Evolutionary conservation across 1,140 invertebrate species (phyloP).

Genomic region (Asobara japonica): DNA sequence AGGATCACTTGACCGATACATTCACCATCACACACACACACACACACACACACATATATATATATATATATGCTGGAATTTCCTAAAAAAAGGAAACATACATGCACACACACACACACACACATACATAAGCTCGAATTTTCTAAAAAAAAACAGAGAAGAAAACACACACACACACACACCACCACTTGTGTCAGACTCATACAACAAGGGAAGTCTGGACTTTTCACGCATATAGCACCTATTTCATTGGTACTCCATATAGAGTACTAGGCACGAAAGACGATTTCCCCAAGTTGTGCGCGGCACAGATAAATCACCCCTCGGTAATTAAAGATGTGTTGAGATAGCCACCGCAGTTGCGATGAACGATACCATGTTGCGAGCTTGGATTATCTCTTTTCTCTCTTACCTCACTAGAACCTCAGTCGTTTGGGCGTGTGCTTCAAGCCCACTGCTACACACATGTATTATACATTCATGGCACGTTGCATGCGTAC

Average conservation of each 20-base stretch:
- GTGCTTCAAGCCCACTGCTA: neutral
- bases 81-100: no score
- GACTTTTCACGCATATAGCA: no score
- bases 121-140: no score
- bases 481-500: conserved; percentile 30
- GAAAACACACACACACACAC: no score
- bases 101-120: no score
- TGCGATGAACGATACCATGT: conserved; percentile 34
- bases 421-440: neutral
- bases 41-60: no score
- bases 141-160: no score
- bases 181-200: no score
- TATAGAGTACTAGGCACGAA: conserved; percentile 34
- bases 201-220: no score
- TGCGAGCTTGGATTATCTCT: conserved; percentile 21
- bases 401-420: neutral
- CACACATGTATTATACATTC: conserved; percentile 48
- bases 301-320: conserved; percentile 53
- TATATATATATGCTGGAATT: no score
- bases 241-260: neutral
- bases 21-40: no score
- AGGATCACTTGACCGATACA: no score
- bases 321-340: conserved; percentile 56
- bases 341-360: conserved; percentile 48
- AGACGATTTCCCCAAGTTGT: conserved; percentile 51